A percentile compares a stretch with the other conserved stretches of the same genome.
These are phyloP conservation scores for Chiloscyllium punctatum DNA, from an alignment of 2,797 vertebrate species.

Conservation along the genomic window DNA sequence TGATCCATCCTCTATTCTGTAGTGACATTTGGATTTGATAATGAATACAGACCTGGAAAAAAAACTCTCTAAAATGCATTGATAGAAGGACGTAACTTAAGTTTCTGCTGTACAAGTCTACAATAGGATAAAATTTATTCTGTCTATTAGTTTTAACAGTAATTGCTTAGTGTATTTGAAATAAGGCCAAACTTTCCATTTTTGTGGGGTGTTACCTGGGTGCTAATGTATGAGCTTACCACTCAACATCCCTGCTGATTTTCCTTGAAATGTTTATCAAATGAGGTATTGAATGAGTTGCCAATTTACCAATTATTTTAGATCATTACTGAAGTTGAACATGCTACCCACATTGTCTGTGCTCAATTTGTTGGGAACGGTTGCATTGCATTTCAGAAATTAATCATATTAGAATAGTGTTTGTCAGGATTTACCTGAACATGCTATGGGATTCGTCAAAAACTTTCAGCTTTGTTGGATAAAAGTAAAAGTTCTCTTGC, in stretches of 20 bases:
- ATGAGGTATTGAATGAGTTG: not conserved
- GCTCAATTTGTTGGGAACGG: not conserved
- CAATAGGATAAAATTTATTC: not conserved
- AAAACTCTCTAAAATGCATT: not conserved
- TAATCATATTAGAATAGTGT: not conserved
- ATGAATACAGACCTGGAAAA: not conserved
- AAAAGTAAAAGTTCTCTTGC: too few species aligned
- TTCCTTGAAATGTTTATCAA: not conserved
- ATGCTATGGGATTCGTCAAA: not conserved
- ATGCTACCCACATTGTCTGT: not conserved
- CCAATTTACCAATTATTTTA: not conserved
- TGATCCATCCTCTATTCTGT: not conserved
- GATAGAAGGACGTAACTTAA: not conserved
- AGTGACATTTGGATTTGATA: constrained; percentile 19
- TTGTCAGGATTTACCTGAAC: not conserved
- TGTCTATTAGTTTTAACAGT: not conserved
- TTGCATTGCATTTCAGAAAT: not conserved
- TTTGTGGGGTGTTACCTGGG: not conserved
- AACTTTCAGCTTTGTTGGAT: not conserved
- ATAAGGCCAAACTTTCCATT: not conserved
- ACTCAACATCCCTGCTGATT: not conserved
- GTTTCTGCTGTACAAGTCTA: not conserved
- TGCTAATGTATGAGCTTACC: not conserved
- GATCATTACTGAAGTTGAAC: not conserved
- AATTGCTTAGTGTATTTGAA: not conserved